phyloP scores from a whole-genome alignment of 2,888 invertebrate species.

The Cheilosia scutellata region DNA sequence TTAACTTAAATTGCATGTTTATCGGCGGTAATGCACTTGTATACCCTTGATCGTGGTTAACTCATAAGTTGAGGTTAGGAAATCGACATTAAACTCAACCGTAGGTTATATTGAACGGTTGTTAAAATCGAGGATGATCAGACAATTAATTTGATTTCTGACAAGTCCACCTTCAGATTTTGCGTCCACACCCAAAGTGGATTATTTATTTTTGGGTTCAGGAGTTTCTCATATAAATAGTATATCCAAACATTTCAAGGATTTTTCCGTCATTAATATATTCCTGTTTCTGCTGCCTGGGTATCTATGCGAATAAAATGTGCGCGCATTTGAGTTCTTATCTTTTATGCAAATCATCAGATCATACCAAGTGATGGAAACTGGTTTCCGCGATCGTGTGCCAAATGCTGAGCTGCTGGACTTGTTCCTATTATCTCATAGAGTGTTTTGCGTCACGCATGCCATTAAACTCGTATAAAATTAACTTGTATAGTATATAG shows the following conservation, averaged over 20 bases:
- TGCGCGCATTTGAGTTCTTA: slow-evolving; percentile 12
- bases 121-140: background rate
- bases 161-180: background rate
- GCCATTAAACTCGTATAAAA: too few relatives aligned
- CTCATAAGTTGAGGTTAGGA: too few relatives aligned
- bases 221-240: too few relatives aligned
- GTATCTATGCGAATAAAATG: background rate
- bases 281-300: background rate
- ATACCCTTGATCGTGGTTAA: too few relatives aligned
- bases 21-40: too few relatives aligned
- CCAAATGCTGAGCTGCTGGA: slow-evolving; percentile 1
- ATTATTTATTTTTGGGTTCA: background rate
- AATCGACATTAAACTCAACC: too few relatives aligned
- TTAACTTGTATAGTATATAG: too few relatives aligned
- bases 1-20: too few relatives aligned
- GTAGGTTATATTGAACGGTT: background rate
- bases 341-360: background rate
- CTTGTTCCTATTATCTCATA: slow-evolving; percentile 13
- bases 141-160: background rate
- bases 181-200: too few relatives aligned
- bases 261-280: background rate
- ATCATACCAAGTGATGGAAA: background rate
- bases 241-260: too few relatives aligned
- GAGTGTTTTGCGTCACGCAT: slow-evolving; percentile 11
- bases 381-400: slow-evolving; percentile 14